These are phyloP conservation scores for Andrena trimmerana DNA, from an alignment of 2,888 invertebrate species.

Conservation along the genomic window DNA sequence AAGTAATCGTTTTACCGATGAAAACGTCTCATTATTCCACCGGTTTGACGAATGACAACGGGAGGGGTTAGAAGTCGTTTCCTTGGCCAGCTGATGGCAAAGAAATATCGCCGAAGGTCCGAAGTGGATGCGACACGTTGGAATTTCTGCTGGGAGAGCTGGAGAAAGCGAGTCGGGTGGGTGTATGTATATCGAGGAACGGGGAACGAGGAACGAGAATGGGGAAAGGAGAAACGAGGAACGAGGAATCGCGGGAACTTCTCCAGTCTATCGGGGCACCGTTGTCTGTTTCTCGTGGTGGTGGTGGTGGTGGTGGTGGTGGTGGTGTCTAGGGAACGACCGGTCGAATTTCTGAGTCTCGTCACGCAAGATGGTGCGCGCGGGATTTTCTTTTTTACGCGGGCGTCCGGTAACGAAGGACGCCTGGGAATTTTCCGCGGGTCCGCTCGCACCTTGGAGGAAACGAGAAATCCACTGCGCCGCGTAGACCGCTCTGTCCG, in stretches of 20 bases:
- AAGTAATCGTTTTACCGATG: slow-evolving; percentile 13
- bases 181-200: slow-evolving; percentile 13
- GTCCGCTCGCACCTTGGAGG: slow-evolving; percentile 65
- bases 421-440: slow-evolving; percentile 78
- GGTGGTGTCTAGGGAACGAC: slow-evolving; percentile 11
- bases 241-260: slow-evolving; percentile 34
- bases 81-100: neutral
- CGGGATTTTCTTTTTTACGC: slow-evolving; percentile 70
- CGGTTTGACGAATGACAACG: neutral
- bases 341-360: slow-evolving; percentile 65
- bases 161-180: slow-evolving; percentile 34
- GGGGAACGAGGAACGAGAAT: slow-evolving; percentile 12
- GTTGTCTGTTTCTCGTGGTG: slow-evolving; percentile 1
- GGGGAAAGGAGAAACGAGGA: slow-evolving; percentile 12
- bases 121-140: slow-evolving; percentile 22
- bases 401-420: slow-evolving; percentile 64
- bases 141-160: slow-evolving; percentile 47
- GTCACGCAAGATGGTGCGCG: slow-evolving; percentile 71
- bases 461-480: slow-evolving; percentile 69
- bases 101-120: neutral
- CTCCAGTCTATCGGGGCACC: slow-evolving; percentile 1
- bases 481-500: neutral
- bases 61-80: neutral
- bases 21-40: slow-evolving; percentile 12
- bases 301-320: neutral